A percentile compares a stretch with the other conserved stretches of the same genome.
phyloP scores from a whole-genome alignment of 2,888 invertebrate species.

The Metellina segmentata region DNA sequence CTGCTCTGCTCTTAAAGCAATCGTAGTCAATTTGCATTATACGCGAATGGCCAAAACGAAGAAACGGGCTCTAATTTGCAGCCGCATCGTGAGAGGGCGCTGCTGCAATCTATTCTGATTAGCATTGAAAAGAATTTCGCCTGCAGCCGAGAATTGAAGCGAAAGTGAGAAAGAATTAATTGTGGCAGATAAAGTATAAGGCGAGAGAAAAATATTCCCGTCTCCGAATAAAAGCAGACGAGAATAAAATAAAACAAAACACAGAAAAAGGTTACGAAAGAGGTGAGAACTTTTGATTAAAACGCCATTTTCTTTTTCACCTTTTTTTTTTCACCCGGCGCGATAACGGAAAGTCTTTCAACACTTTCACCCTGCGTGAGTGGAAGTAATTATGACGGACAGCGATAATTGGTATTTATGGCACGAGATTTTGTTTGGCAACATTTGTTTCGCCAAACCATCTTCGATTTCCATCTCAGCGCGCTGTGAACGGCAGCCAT shows the following conservation, averaged over 20 bases:
- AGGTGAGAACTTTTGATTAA: slow-evolving; percentile 67
- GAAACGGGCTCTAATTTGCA: not conserved
- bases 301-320: slow-evolving; percentile 32
- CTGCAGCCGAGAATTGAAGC: slow-evolving; percentile 23
- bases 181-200: slow-evolving; percentile 47
- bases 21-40: no score
- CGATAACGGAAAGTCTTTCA: slow-evolving; percentile 36
- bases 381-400: slow-evolving; percentile 55
- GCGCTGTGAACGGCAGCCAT: slow-evolving; percentile 6
- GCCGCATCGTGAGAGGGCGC: slow-evolving; percentile 13
- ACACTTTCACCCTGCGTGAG: slow-evolving; percentile 19
- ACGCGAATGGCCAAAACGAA: not conserved
- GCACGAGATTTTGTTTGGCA: slow-evolving; percentile 39
- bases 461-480: slow-evolving; percentile 26
- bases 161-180: slow-evolving; percentile 53
- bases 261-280: slow-evolving; percentile 46
- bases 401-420: slow-evolving; percentile 69
- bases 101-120: slow-evolving; percentile 34
- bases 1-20: no score
- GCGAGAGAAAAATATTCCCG: slow-evolving; percentile 31
- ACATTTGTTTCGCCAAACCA: slow-evolving; percentile 63
- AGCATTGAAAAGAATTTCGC: slow-evolving; percentile 40
- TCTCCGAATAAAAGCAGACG: slow-evolving; percentile 8
- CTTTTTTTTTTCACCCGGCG: not conserved
- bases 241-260: slow-evolving; percentile 22